A percentile compares a stretch with the other conserved stretches of the same genome.
Conservation (phyloP, 2,113 vertebrate genomes). For the Fulica atra region DNA sequence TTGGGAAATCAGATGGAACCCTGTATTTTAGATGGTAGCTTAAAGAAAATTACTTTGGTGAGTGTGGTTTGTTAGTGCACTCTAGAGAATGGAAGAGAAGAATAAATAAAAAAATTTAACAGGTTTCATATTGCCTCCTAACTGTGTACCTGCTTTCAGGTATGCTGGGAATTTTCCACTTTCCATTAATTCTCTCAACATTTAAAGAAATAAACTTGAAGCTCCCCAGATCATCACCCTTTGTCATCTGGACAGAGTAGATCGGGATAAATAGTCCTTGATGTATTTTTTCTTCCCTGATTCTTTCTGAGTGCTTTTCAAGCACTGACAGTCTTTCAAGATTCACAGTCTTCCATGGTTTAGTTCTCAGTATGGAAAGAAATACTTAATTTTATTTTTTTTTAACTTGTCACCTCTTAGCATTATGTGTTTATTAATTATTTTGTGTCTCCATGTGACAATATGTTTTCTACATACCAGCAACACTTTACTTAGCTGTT, state of each 20-base stretch:
- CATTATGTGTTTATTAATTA: background rate
- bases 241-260: background rate
- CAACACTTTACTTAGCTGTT: background rate
- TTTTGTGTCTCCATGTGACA: background rate
- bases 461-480: background rate
- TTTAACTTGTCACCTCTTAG: background rate
- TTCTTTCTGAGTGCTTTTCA: background rate
- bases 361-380: background rate
- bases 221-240: background rate
- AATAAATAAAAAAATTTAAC: background rate
- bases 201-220: background rate
- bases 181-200: background rate
- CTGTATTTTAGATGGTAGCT: background rate
- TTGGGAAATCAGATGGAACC: background rate
- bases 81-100: background rate
- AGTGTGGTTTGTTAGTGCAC: background rate
- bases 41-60: background rate
- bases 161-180: background rate
- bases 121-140: background rate
- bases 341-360: background rate
- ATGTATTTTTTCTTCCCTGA: background rate
- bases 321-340: background rate
- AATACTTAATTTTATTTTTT: background rate
- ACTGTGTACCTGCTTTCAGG: background rate
- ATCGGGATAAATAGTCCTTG: background rate